Conservation (phyloP, 2,797 vertebrate genomes). For the Allobates femoralis region DNA sequence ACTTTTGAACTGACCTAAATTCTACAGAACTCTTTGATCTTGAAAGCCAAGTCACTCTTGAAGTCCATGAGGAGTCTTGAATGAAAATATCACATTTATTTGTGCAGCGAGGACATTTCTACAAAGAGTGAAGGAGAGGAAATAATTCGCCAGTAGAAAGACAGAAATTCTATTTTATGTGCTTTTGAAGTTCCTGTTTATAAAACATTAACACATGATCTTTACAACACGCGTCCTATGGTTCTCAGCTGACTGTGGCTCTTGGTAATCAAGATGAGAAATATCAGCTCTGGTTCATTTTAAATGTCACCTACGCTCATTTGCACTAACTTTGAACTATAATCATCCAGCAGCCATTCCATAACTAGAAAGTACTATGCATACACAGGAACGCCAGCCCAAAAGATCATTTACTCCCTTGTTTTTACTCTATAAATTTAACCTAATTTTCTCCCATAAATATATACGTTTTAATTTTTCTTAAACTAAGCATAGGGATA, state of each 20-base stretch:
- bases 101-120: slow-evolving; percentile 35
- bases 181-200: slow-evolving; percentile 61
- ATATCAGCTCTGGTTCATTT: slow-evolving; percentile 36
- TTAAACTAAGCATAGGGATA: neutral
- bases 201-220: slow-evolving; percentile 64
- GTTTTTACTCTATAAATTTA: neutral
- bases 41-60: slow-evolving; percentile 39
- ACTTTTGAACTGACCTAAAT: slow-evolving; percentile 36
- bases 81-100: slow-evolving; percentile 60
- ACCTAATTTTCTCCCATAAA: slow-evolving; percentile 13
- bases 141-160: slow-evolving; percentile 50
- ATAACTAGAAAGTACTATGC: neutral
- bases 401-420: neutral
- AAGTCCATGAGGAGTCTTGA: slow-evolving; percentile 43
- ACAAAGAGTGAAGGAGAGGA: slow-evolving; percentile 46
- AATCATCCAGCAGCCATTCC: slow-evolving; percentile 25
- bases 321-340: slow-evolving; percentile 47
- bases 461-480: neutral
- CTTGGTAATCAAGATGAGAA: slow-evolving; percentile 54
- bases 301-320: slow-evolving; percentile 60
- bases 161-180: slow-evolving; percentile 62
- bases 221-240: slow-evolving; percentile 51
- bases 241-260: slow-evolving; percentile 33
- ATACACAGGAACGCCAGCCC: neutral
- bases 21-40: slow-evolving; percentile 49